These are phyloP conservation scores for Zosterops pallidus DNA, from an alignment of 2,113 vertebrate genomes.

Conservation along the genomic window DNA sequence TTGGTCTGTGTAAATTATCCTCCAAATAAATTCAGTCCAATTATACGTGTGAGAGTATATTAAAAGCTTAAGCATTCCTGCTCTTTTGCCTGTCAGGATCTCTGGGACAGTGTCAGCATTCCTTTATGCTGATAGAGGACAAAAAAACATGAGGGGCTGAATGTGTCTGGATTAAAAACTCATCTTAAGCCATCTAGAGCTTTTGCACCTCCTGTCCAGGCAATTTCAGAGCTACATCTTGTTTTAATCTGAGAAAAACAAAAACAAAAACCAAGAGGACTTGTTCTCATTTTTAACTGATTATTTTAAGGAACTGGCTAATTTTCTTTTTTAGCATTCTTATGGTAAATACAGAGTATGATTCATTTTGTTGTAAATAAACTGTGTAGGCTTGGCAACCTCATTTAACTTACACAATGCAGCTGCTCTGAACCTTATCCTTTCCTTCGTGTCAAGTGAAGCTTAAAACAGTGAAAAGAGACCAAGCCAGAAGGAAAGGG, in stretches of 20 bases:
- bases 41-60: not conserved
- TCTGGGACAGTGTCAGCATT: not conserved
- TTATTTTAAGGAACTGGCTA: not conserved
- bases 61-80: not conserved
- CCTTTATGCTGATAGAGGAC: not conserved
- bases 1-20: not conserved
- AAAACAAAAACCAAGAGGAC: not conserved
- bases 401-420: not conserved
- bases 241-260: not conserved
- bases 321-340: not conserved
- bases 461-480: not conserved
- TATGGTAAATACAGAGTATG: not conserved
- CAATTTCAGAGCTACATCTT: not conserved
- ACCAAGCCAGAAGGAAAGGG: not conserved
- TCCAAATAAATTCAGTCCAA: not conserved
- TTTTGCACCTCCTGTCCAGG: not conserved
- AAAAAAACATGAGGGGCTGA: not conserved
- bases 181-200: not conserved
- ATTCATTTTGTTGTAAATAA: not conserved
- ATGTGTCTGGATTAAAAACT: not conserved
- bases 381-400: not conserved
- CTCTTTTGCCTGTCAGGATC: not conserved
- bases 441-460: not conserved
- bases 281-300: not conserved
- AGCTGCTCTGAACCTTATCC: not conserved